These are phyloP conservation scores for Drosophila neotestacea DNA, from an alignment of 2,888 invertebrate genomes.

Conservation along the genomic window DNA sequence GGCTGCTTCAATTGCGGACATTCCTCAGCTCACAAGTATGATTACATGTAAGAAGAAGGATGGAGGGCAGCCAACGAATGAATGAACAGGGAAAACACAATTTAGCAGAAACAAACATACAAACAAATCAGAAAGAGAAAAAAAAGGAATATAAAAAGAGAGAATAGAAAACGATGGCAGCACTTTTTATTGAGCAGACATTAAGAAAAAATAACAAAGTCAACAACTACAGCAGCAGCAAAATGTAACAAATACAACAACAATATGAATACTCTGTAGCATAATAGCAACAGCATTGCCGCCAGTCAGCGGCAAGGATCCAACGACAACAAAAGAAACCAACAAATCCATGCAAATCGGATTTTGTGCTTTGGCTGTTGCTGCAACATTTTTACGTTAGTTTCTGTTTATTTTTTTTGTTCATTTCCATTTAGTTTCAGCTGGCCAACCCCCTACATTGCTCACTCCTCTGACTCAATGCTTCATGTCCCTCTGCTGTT, in stretches of 20 bases:
- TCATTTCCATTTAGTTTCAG: conserved; percentile 76
- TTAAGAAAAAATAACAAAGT: conserved; percentile 81
- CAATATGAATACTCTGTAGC: conserved; percentile 48
- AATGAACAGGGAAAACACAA: conserved; percentile 83
- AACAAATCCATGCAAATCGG: conserved; percentile 85
- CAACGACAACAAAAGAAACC: conserved; percentile 74
- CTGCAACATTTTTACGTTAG: conserved; percentile 39
- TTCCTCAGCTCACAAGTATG: conserved; percentile 82
- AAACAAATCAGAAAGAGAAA: conserved; percentile 62
- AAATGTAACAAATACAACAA: conserved; percentile 32
- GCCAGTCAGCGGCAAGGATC: conserved; percentile 68
- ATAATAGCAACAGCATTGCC: conserved; percentile 64
- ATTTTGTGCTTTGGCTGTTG: conserved; percentile 80
- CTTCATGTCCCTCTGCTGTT: conserved; percentile 60
- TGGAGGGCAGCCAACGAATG: conserved; percentile 65
- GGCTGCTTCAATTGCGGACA: conserved; percentile 83
- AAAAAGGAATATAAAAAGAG: conserved; percentile 18
- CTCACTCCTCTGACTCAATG: background rate
- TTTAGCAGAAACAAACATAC: conserved; percentile 75
- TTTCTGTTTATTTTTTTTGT: conserved; percentile 22
- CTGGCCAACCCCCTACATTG: conserved; percentile 52
- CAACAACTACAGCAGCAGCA: conserved; percentile 62
- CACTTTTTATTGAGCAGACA: conserved; percentile 80
- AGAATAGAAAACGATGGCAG: conserved; percentile 53
- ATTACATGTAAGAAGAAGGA: conserved; percentile 82